Base-by-base conservation (phyloP, 1,140 invertebrate species). In the Leptopilina boulardi region DNA sequence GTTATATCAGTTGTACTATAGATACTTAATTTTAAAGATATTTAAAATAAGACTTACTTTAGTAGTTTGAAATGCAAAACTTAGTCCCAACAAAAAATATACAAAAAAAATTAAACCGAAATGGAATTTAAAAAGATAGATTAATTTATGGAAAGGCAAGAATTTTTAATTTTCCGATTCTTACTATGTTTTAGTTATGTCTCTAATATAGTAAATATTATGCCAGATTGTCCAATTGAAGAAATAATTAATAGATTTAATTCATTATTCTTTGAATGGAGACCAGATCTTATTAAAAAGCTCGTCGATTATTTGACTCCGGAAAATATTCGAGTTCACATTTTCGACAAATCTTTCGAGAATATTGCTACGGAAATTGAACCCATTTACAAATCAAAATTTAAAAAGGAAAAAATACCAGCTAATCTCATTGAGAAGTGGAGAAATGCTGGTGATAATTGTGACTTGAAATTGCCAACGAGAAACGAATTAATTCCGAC, bases 401-500 rank as follows among this genome's bases (percentile, higher is more conserved):
- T 97, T 85, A 93, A 94, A 34, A 90, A 95, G 70, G 93, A 95
- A 78, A 92, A 93, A 75, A 95, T 99, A 82, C 85, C 94, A 15
- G 76, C 89, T 13, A 91, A 93, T 21, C 91, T 91, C 9, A 88
- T 97, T 38, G 79, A 94, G 92, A 91, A 90, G 73, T 99, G 97
- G 98, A 91, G 91, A 77, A 91, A 93, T 34, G 93, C 92, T 77
- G 92, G 92, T 21, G 80, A 93, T 0, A 93, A 94, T 87, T 85
- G 93, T 0, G 94, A 95, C 76, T 90, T 99, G 0, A 91, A 93
- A 77, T 89, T 99, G 18, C 97, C 98, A 23, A 89, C 91, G 3
- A 94, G 93, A 77, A 99, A 99, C 91, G 96, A 97, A 88, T 99
- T 99, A 90, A 98, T 99, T 87, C 96, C 98, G 0, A 93, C 93